phyloP scores from a whole-genome alignment of 1,140 invertebrate genomes.

The Solenopsis invicta region DNA sequence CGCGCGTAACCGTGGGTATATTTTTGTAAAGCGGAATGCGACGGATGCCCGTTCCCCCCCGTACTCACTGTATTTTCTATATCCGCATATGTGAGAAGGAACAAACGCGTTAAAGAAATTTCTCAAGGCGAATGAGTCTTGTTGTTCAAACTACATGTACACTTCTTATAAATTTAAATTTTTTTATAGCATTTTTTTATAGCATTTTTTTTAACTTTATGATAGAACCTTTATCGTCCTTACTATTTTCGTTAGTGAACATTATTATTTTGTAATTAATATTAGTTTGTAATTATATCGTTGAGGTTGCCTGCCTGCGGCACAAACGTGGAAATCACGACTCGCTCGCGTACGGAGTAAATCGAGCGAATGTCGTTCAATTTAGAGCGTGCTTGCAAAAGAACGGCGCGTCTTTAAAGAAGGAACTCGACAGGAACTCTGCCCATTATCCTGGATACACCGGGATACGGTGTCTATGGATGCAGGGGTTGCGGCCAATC shows the following conservation, averaged over 20 bases:
- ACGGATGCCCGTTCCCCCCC: no score
- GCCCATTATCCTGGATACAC: constrained; percentile 30
- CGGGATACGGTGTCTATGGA: constrained; percentile 31
- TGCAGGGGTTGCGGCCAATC: constrained; percentile 52
- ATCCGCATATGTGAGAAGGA: not conserved
- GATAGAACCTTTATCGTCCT: no score
- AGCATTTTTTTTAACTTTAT: no score
- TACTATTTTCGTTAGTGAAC: no score
- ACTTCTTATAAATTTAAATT: not conserved
- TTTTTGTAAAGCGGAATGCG: constrained; percentile 8
- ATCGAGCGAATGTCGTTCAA: constrained; percentile 32
- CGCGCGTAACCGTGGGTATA: constrained; percentile 16
- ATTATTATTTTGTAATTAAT: no score
- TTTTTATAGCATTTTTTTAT: not conserved
- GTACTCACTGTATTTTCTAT: not conserved
- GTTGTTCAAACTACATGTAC: not conserved
- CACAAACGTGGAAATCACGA: not conserved
- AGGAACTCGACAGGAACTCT: constrained; percentile 3
- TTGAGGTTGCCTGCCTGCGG: not conserved
- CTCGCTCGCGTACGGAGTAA: constrained; percentile 9
- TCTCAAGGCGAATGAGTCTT: not conserved
- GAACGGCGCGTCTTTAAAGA: constrained; percentile 29
- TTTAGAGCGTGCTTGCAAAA: constrained; percentile 9
- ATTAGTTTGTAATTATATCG: not conserved
- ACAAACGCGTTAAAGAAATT: not conserved